Evolutionary conservation across 2,113 vertebrate genomes (phyloP).

Genomic region (Cygnus atratus): DNA sequence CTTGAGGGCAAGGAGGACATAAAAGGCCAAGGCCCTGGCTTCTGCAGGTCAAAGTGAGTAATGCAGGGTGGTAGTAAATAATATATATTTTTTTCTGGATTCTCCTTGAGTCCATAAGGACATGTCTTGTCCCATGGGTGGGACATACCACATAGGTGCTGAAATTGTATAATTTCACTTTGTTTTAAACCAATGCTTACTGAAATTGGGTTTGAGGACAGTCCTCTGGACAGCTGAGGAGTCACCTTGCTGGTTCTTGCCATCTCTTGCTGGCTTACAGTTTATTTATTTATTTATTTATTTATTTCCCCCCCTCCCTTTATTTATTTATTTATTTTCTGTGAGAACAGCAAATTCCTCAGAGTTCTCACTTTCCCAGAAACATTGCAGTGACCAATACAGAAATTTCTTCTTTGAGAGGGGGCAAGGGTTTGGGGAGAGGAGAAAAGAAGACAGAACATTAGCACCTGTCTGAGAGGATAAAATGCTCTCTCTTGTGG

Average conservation of each 20-base stretch:
- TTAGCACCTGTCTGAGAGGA: background rate
- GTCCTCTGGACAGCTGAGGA: background rate
- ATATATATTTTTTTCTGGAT: background rate
- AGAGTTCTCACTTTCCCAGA: background rate
- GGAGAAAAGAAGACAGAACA: background rate
- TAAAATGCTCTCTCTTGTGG: background rate
- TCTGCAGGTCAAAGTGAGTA: background rate
- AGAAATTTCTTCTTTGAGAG: background rate
- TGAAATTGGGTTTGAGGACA: background rate
- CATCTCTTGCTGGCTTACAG: background rate
- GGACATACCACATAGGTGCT: accelerated
- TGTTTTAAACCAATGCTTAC: background rate
- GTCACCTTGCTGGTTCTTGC: background rate
- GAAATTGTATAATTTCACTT: background rate
- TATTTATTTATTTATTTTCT: background rate
- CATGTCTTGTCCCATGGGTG: background rate
- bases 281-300: background rate
- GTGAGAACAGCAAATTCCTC: background rate
- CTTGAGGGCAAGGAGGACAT: background rate
- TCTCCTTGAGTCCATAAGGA: background rate
- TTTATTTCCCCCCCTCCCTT: background rate
- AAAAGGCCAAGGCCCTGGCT: background rate
- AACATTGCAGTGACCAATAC: background rate
- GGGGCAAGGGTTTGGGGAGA: accelerated
- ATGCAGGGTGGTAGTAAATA: background rate